These are phyloP conservation scores for Helobdella robusta DNA, from an alignment of 2,888 invertebrate genomes.

Conservation along the genomic window DNA sequence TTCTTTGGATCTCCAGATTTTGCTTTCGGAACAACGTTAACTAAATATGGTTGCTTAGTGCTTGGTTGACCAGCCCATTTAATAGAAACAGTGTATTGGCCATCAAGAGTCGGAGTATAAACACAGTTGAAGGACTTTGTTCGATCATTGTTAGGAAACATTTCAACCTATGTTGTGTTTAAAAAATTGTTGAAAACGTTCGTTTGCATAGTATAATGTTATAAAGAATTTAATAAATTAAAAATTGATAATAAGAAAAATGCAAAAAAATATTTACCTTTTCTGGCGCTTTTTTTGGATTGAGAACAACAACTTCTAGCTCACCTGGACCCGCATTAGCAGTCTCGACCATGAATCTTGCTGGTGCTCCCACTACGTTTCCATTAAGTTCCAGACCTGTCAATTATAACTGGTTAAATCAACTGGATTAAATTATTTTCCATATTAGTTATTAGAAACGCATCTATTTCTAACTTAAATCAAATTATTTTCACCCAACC, in stretches of 20 bases:
- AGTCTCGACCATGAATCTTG: slow-evolving; percentile 77
- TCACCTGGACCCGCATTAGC: slow-evolving; percentile 74
- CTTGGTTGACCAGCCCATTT: slow-evolving; percentile 68
- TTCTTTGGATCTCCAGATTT: slow-evolving; percentile 68
- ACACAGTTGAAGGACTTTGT: slow-evolving; percentile 71
- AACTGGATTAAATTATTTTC: too few relatives aligned
- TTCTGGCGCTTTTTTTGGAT: slow-evolving; percentile 55
- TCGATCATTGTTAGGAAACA: slow-evolving; percentile 70
- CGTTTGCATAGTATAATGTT: not conserved
- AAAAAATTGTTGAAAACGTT: not conserved
- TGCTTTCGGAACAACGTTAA: slow-evolving; percentile 61
- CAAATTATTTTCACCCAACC: slow-evolving; percentile 45
- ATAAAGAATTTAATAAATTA: not conserved
- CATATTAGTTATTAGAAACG: not conserved
- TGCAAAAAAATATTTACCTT: slow-evolving; percentile 15
- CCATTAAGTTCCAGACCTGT: slow-evolving; percentile 50
- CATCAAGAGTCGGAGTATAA: slow-evolving; percentile 69
- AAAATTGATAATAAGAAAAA: not conserved
- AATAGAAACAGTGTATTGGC: slow-evolving; percentile 60
- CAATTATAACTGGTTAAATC: not conserved
- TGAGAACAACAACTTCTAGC: slow-evolving; percentile 60
- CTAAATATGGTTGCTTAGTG: slow-evolving; percentile 69
- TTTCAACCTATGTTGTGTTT: slow-evolving; percentile 44
- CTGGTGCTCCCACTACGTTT: slow-evolving; percentile 67
- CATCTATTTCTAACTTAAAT: not conserved